Evolutionary conservation across 2,113 vertebrate genomes (phyloP), one percentile per base, ranked within the genome.

Genomic region (Megaleporinus macrocephalus): DNA sequence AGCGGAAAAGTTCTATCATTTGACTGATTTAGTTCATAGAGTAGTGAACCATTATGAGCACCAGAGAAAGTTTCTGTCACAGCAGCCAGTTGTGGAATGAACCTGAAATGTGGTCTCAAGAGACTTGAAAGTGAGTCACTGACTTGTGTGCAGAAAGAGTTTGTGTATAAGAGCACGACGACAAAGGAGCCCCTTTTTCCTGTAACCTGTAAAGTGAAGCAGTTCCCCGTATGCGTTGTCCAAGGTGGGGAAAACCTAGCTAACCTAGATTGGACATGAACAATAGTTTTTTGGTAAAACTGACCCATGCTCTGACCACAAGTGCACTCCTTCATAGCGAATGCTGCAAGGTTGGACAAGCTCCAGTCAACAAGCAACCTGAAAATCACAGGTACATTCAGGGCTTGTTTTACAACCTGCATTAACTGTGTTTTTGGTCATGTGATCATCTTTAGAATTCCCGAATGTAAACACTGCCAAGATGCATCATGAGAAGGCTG

Each of bases 51-150:
- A 18, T 41, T 26, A 61, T 73, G 70, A 86, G 84, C 84, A 86
- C 84, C 84, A 86, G 63, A 83, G 62, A 27, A 68, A 29, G 78
- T 76, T 65, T 77, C 57, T 30, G 63, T 76, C 44, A 79, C 78
- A 73, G 71, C 71, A 77, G 79, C 75, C 51, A 66, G 76, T 80
- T 79, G 57, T 79, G 84, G 73, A 83, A 80, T 79, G 61, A 57
- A 86, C 81, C 81, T 86, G 84, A 77, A 80, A 78, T 78, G 79
- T 66, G 41, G n/a, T 30, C 22, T 51, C 22, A n/a, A 36, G 55
- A 47, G 47, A 65, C 47, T 72, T 61, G 57, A 55, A 41, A 55
- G 66, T 47, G 51, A 61, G 30, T 47, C 57, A 75, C 44, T 27
- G 75, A 22, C 14, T 70, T 53, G 36, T 72, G 72, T 74, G 24